Percentiles rank a stretch among this genome's conserved stretches.
These are phyloP conservation scores for Muscina levida DNA, from an alignment of 2,888 invertebrate species.

Conservation along the genomic window DNA sequence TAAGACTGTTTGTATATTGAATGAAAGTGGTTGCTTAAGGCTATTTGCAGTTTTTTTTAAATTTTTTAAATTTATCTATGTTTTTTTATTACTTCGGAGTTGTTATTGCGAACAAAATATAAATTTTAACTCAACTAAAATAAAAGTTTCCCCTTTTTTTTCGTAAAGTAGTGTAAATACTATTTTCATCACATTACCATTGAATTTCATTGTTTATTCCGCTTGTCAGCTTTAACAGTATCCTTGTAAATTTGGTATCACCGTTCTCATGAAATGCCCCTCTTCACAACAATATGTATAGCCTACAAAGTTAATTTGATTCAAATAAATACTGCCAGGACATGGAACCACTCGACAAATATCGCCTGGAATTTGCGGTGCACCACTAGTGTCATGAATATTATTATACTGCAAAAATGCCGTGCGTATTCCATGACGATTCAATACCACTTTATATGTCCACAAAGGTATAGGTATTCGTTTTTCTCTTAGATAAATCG, in stretches of 20 bases:
- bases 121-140: too few species aligned
- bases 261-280: slow-evolving; percentile 37
- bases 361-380: slow-evolving; percentile 30
- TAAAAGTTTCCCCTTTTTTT: too few species aligned
- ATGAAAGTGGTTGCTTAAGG: too few species aligned
- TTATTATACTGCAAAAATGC: slow-evolving; percentile 61
- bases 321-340: slow-evolving; percentile 41
- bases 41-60: too few species aligned
- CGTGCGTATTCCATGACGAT: slow-evolving; percentile 33
- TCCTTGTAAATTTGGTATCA: slow-evolving; percentile 49
- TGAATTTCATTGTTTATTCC: too few species aligned
- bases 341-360: slow-evolving; percentile 28
- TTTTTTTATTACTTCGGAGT: too few species aligned
- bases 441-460: slow-evolving; percentile 59
- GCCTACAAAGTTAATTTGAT: slow-evolving; percentile 23
- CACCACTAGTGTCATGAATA: slow-evolving; percentile 47
- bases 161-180: too few species aligned
- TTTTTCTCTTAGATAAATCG: slow-evolving; percentile 41
- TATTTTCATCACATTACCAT: too few species aligned
- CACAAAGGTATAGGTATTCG: slow-evolving; percentile 60
- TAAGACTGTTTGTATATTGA: too few species aligned
- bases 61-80: too few species aligned
- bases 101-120: too few species aligned
- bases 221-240: slow-evolving; percentile 54
- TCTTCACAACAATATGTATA: slow-evolving; percentile 56